Evolutionary conservation across 2,797 vertebrate species (phyloP).

Genomic region (Artibeus jamaicensis): DNA sequence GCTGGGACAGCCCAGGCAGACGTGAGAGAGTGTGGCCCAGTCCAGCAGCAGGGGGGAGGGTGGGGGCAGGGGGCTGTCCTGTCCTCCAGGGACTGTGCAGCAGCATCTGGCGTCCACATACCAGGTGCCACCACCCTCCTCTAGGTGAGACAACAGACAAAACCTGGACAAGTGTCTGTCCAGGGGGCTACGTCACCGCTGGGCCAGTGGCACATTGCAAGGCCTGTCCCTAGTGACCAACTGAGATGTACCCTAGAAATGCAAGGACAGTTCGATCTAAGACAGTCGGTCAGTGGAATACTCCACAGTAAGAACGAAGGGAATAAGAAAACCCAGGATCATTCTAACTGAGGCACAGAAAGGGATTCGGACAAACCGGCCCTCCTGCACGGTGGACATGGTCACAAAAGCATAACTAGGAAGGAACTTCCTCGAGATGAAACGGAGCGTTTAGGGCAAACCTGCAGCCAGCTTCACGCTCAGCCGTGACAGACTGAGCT

Average conservation of each 20-base stretch:
- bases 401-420: not conserved
- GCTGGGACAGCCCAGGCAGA: no score
- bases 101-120: not conserved
- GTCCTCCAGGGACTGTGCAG: not conserved
- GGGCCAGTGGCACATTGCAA: not conserved
- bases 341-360: not conserved
- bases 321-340: not conserved
- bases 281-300: not conserved
- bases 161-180: not conserved
- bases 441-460: not conserved
- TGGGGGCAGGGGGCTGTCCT: fast-evolving
- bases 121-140: not conserved
- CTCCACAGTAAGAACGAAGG: not conserved
- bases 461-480: not conserved
- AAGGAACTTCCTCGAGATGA: not conserved
- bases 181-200: not conserved
- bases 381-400: not conserved
- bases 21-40: fast-evolving
- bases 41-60: no score
- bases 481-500: not conserved
- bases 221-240: not conserved
- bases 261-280: not conserved
- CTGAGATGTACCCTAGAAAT: not conserved
- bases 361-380: not conserved
- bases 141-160: not conserved